These are phyloP conservation scores for Pammene fasciana DNA, from an alignment of 2,888 invertebrate genomes.

Conservation along the genomic window DNA sequence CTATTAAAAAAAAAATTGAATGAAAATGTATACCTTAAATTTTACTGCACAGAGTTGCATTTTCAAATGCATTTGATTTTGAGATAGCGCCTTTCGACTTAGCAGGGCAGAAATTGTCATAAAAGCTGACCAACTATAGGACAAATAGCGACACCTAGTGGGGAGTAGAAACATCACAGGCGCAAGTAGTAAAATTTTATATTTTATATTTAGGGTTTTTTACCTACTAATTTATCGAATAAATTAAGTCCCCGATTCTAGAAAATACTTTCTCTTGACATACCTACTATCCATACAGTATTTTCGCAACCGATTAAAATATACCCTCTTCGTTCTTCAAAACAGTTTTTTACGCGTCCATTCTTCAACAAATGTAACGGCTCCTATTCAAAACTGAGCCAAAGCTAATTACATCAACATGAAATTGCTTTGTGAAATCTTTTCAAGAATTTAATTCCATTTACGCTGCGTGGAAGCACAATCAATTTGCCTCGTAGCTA, in stretches of 20 bases:
- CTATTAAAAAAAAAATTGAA: too few species aligned
- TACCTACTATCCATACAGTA: too few species aligned
- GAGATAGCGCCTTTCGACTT: too few species aligned
- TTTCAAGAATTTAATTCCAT: slow-evolving; percentile 59
- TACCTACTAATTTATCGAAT: not conserved
- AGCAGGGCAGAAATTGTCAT: too few species aligned
- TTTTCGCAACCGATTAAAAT: not conserved
- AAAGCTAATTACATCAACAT: slow-evolving; percentile 38
- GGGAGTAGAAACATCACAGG: slow-evolving; percentile 42
- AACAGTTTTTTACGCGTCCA: slow-evolving; percentile 23
- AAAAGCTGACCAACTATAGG: not conserved
- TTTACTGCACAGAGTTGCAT: too few species aligned
- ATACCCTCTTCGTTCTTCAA: slow-evolving; percentile 1
- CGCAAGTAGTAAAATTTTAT: too few species aligned
- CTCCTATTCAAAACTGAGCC: slow-evolving; percentile 27
- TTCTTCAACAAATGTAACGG: slow-evolving; percentile 36
- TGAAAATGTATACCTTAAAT: too few species aligned
- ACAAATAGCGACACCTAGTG: slow-evolving; percentile 55
- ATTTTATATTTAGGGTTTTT: too few species aligned
- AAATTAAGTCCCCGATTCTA: too few species aligned
- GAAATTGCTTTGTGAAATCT: slow-evolving; percentile 43
- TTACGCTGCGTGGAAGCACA: slow-evolving; percentile 68
- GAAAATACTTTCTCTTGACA: too few species aligned
- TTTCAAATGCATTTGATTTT: too few species aligned
- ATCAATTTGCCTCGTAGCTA: slow-evolving; percentile 76